Evolutionary conservation across 1,140 invertebrate genomes (phyloP), one percentile per base, ranked within the genome.

Genomic region (Asbolus verrucosus): DNA sequence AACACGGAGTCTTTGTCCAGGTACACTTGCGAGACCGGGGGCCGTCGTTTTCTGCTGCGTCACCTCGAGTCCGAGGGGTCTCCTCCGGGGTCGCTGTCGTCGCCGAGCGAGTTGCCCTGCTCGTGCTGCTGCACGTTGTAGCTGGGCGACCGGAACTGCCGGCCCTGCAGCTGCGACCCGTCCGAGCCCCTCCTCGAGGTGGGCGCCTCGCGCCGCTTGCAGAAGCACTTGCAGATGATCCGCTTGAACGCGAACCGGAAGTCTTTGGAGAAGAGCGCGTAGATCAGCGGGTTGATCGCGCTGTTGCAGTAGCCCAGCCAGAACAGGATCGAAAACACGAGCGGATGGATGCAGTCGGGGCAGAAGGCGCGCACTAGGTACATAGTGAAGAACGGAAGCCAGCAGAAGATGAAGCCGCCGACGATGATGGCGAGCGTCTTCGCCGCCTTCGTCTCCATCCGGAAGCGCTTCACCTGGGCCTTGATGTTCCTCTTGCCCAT

Each of bases 251-350:
- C 95, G 77, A 91, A 92, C 71, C 46, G 88, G 81, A 97, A 98
- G 81, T 96, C 94, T 80, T 94, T 93, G 75, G 93, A 95, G 82
- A 97, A 96, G 41, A 96, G 86, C 4, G 94, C 94, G 80, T 97
- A 98, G 72, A 95, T 94, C 75, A 93, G 88, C 0, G 96, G 96
- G 81, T 98, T 98, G 69, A 97, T 91, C 15, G 95, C 95, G 6
- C 93, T 96, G 82, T 98, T 98, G 80, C 94, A 95, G 81, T 98
- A 99, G 1, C 97, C 97, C 16, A 98, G 86, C 96, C 96, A 98
- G 82, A 98, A 98, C 4, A 98, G 88, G 0, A 98, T 88, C 33
- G 92, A 96, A 82, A 98, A 96, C 27, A 95, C 83, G 38, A 93
- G 85, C 0, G 89, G 88, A 61, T 91, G 87, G 24, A 95, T 93